A percentile compares a stretch with the other conserved stretches of the same genome.
Conservation (phyloP, 2,113 vertebrate genomes). For the Chlorodrepanis virens region DNA sequence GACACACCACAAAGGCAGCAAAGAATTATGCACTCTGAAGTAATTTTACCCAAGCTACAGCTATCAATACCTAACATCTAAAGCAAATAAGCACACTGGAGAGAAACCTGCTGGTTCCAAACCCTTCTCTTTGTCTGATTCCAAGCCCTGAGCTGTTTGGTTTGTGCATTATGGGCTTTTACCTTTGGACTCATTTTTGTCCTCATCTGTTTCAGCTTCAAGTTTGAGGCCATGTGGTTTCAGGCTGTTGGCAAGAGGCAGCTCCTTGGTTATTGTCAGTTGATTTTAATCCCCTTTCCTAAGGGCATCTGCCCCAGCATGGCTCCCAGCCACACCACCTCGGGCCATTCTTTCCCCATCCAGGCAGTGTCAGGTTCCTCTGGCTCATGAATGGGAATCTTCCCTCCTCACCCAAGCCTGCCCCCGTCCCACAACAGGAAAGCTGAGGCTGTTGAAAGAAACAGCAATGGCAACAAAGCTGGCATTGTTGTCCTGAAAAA, state of each 20-base stretch:
- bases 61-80: not conserved
- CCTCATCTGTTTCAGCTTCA: constrained; percentile 63
- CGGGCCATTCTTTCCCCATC: not conserved
- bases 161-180: constrained; percentile 6
- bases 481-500: constrained; percentile 33
- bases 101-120: not conserved
- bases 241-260: constrained; percentile 20
- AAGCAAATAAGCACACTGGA: not conserved
- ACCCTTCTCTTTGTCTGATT: not conserved
- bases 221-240: constrained; percentile 1
- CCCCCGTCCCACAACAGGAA: not conserved
- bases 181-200: constrained; percentile 38
- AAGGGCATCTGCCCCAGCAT: not conserved
- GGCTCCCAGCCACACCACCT: constrained; percentile 50
- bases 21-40: not conserved
- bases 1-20: not conserved
- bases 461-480: constrained; percentile 34
- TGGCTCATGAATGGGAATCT: constrained; percentile 33
- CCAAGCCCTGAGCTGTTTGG: not conserved
- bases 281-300: constrained; percentile 27
- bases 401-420: constrained; percentile 14
- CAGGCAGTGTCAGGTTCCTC: constrained; percentile 27
- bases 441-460: constrained; percentile 19
- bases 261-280: constrained; percentile 22
- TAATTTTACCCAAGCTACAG: not conserved